phyloP scores from a whole-genome alignment of 2,797 vertebrate genomes.

The Psittacula derbiana region DNA sequence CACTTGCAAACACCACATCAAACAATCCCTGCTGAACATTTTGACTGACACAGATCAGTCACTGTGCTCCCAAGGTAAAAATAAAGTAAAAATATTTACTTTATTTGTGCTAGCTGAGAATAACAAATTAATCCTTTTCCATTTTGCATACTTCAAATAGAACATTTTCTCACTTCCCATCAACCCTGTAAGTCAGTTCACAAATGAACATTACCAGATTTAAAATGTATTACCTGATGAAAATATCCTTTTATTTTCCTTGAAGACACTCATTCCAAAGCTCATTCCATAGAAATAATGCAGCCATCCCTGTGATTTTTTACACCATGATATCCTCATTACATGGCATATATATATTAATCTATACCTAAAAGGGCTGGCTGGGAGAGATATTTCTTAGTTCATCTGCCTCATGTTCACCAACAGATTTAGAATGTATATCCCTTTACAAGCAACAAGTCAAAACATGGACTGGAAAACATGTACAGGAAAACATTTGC shows the following conservation, averaged over 20 bases:
- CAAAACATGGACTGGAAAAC: not conserved
- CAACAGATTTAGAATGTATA: not conserved
- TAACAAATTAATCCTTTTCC: not conserved
- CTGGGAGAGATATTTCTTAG: not conserved
- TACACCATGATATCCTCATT: not conserved
- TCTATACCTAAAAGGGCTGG: not conserved
- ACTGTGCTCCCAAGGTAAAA: not conserved
- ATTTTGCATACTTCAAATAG: not conserved
- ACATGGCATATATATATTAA: not conserved
- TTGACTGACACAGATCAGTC: not conserved
- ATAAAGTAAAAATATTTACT: not conserved
- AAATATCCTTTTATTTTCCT: not conserved
- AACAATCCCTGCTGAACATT: rapidly evolving
- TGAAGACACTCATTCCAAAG: not conserved
- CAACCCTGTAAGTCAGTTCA: not conserved
- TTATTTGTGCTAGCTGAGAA: not conserved
- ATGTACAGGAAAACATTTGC: not conserved
- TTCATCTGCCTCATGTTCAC: not conserved
- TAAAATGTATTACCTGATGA: not conserved
- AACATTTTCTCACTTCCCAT: not conserved
- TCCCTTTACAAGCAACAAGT: not conserved
- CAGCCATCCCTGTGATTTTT: not conserved
- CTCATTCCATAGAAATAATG: not conserved
- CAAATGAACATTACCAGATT: not conserved
- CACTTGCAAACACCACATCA: not conserved